Conservation (phyloP, 2,113 vertebrate species). For the Thalassarche chlororhynchos region DNA sequence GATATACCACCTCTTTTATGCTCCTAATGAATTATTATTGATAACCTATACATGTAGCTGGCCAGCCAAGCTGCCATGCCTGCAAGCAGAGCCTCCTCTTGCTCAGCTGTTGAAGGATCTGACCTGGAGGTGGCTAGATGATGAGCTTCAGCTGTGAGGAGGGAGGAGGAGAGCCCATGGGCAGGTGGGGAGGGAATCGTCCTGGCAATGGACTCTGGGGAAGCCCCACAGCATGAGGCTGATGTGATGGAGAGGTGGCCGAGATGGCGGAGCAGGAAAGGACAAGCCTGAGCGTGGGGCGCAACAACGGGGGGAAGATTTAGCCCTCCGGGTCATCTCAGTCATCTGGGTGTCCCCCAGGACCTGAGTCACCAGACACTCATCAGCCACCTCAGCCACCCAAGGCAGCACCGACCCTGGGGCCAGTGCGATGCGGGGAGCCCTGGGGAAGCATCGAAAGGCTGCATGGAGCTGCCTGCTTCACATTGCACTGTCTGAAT, state of each 20-base stretch:
- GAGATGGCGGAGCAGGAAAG: background rate
- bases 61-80: fast-evolving
- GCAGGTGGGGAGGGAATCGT: background rate
- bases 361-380: conserved; percentile 35
- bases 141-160: background rate
- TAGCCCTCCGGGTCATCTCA: background rate
- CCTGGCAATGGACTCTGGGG: fast-evolving
- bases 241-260: background rate
- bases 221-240: background rate
- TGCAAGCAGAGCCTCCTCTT: background rate
- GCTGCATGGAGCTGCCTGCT: background rate
- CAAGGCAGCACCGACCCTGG: background rate
- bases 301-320: background rate
- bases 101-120: background rate
- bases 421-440: fast-evolving
- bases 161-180: background rate
- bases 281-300: fast-evolving
- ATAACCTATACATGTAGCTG: background rate
- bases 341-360: background rate
- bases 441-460: background rate
- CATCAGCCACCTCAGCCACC: background rate
- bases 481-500: background rate
- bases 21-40: background rate
- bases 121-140: fast-evolving
- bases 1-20: fast-evolving